A percentile compares a stretch with the other conserved stretches of the same genome.
These are phyloP conservation scores for Conus canariensis DNA, from an alignment of 2,888 invertebrate species.

Conservation along the genomic window DNA sequence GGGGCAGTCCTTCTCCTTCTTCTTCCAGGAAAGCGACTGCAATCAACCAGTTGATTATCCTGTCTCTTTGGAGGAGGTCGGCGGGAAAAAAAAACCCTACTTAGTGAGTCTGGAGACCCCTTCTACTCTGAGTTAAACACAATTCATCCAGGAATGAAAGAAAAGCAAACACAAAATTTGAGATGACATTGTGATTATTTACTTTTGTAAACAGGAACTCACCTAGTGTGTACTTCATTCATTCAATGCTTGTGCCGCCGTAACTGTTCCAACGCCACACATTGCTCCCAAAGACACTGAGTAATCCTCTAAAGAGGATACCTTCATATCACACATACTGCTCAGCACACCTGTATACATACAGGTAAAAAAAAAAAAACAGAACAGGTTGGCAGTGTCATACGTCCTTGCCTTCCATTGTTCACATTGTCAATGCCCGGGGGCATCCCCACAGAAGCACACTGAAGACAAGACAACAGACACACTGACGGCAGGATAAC, in stretches of 20 bases:
- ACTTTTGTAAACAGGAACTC: neutral
- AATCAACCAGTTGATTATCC: no score
- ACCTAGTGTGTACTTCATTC: slow-evolving; percentile 11
- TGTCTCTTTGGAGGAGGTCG: no score
- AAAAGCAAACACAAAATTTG: no score
- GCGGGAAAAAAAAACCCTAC: no score
- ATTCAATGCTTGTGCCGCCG: neutral
- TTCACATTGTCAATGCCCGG: neutral
- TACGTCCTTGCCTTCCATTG: neutral
- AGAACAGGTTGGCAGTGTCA: neutral
- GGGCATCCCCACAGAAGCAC: neutral
- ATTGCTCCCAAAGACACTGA: neutral
- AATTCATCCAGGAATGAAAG: no score
- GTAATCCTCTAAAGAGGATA: neutral
- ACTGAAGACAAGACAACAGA: no score
- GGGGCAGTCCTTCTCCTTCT: no score
- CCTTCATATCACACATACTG: neutral
- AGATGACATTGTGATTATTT: no score
- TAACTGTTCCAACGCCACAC: neutral
- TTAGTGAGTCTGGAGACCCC: no score
- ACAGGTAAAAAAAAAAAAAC: neutral
- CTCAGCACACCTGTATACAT: neutral
- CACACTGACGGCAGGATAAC: no score
- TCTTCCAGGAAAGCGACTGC: no score
- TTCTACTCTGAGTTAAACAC: no score